Conservation (phyloP, 1,140 invertebrate species). For the Lucilia cuprina region DNA sequence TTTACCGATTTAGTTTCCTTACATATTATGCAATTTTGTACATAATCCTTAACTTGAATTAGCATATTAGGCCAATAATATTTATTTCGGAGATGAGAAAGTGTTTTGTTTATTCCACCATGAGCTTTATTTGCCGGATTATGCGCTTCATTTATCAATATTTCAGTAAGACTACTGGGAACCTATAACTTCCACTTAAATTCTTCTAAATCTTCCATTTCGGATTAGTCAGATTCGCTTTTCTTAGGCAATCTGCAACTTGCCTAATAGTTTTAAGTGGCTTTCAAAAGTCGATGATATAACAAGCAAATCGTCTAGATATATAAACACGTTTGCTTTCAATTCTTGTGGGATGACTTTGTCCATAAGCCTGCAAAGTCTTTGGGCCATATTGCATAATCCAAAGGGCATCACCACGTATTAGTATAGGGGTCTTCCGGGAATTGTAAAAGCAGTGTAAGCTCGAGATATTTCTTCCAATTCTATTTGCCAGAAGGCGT, state of each 20-base stretch:
- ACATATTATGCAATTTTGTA: neutral
- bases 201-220: neutral
- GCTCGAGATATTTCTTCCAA: slow-evolving; percentile 45
- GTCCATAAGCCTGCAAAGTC: slow-evolving; percentile 63
- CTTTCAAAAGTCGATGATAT: slow-evolving; percentile 56
- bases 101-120: neutral
- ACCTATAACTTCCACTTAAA: neutral
- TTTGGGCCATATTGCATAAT: slow-evolving; percentile 62
- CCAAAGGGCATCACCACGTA: slow-evolving; percentile 62
- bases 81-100: neutral
- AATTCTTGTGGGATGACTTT: slow-evolving; percentile 44
- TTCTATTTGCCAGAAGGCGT: slow-evolving; percentile 58
- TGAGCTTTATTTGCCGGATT: neutral
- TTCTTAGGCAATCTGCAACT: neutral
- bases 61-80: neutral
- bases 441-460: slow-evolving; percentile 64
- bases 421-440: slow-evolving; percentile 51
- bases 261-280: slow-evolving; percentile 59
- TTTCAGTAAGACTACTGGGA: neutral
- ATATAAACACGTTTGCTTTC: slow-evolving; percentile 46
- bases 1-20: neutral
- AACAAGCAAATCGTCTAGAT: slow-evolving; percentile 66
- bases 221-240: neutral
- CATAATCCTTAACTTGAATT: neutral
- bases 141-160: neutral